Base-by-base conservation (phyloP, 1,140 invertebrate species). In the Bemisia tabaci region DNA sequence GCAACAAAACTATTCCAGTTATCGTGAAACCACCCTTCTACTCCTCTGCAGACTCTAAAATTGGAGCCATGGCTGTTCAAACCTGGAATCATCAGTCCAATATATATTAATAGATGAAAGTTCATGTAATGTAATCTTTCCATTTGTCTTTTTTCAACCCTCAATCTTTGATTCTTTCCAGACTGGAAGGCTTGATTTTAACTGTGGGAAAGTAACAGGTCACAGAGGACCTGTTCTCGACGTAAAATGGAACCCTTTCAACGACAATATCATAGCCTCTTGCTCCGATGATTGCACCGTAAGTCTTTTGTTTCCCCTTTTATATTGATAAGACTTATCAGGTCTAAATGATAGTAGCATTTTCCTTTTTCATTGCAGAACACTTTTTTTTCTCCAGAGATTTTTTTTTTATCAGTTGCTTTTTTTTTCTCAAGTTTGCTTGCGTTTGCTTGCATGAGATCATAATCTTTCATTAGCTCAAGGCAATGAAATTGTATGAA, bases 181-280 rank as follows among this genome's bases (percentile, higher is more conserved):
- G 87, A 88, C 87, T 68, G 87, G 87, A 1, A 81, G 87, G 17
- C 75, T 89, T 67, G 87, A 90, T 76, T 89, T 88, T 75, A 89
- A 90, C 74, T 84, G 85, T 2, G 87, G 84, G 72, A 83, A 86
- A 73, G 88, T 92, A 60, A 89, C 88, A 22, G 90, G 90, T 33
- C 90, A 93, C 77, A 83, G 84, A 63, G 90, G 90, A 59, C 89
- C 88, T 2, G 89, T 93, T 67, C 78, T 91, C 67, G 90, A 93
- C 76, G 87, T 93, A 68, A 92, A 92, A 77, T 94, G 89, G 89
- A 92, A 92, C 78, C 91, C 91, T 61, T 94, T 94, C 79, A 93
- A 94, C 75, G 94, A 97, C 78, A 93, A 97, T 78, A 85, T 97
- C 71, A 96, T 98, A 72, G 95, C 95, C 24, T 95, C 92, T 22